Base-by-base conservation (phyloP, 1,140 invertebrate genomes). In the Neodiprion lecontei region DNA sequence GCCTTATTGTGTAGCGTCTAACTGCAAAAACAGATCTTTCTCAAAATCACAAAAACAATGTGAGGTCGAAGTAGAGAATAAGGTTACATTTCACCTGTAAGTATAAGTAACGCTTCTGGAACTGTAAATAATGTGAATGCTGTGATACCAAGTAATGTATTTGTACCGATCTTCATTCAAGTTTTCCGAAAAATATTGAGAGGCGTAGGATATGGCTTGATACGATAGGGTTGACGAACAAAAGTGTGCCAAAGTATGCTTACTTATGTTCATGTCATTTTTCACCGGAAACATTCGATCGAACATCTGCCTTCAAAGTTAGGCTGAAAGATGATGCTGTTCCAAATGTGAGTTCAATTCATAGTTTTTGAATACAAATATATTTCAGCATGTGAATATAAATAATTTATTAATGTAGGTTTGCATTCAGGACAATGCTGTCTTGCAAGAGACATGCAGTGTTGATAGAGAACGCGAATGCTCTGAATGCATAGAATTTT, bases 101-200 rank as follows among this genome's bases (percentile, higher is more conserved):
- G 53, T 61, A 61, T 61, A 61, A 61, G n/a, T 2, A 61, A 61
- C 8, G 53, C 53, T 61, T 61, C 7, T 61, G 53, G 7, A 61
- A 61, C n/a, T 61, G 53, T 61, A 61, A 61, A 61, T 61, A 61
- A 61, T 61, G 53, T 61, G 53, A 61, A 61, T 61, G 53, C 53
- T 61, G 53, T 61, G 53, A 53, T 61, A 61, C 53, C 53, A n/a
- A 61, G 53, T 61, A 61, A 61, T 61, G 53, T 61, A 61, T n/a
- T 0, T 61, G n/a, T 61, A 12, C 8, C 53, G 7, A 61, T 61
- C 1, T 40, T 61, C 53, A 61, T 61, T 61, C 53, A 61, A 61
- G 53, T 61, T 7, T 61, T 61, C 53, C 53, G 53, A 61, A 61
- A 61, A 61, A 40, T 40, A 61, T 61, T 61, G 53, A 61, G 53